Evolutionary conservation across 2,113 vertebrate species (phyloP), one percentile per base, ranked within the genome.

Genomic region (Grammomys surdaster): DNA sequence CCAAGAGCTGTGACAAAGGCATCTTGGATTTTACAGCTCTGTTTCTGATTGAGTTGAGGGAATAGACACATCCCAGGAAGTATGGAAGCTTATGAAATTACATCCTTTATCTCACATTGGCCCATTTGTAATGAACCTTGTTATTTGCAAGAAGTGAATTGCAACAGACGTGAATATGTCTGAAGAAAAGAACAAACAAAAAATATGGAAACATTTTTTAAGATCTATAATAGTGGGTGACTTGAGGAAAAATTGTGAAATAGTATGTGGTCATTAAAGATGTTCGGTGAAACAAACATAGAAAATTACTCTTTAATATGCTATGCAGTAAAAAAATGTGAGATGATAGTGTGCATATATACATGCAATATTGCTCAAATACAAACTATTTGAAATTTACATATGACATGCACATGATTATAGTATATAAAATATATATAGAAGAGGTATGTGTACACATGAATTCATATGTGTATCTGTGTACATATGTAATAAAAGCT

Each of bases 221-320:
- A 92, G 26, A 80, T 84, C 86, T 95, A 10, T 87, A 63, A 20
- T 43, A 86, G 73, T 69, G 43, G n/a, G 65, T 70, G 31, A 93
- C 17, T 88, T 94, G 19, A 80, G 82, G 82, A 85, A 75, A 94
- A 82, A 5, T 77, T 92, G 60, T 8, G 8, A 82, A 92, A 88
- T 86, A 82, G 7, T 60, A 54, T 33, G 6, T 17, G 76, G 24
- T 75, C n/a, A 80, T 87, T 94, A 92, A 92, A 94, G 92, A 87
- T 82, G 43, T 36, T 86, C 54, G 11, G 11, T 69, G 36, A 94
- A 58, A 69, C 11, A 67, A 67, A 60, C 22, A 67, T 36, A 54
- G 17, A 20, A 91, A 94, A 60, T 69, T 78, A 4, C 69, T 65
- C 5, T 20, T 78, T 7, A 75, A 60, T 60, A 76, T 20, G 82